Evolutionary conservation across 2,888 invertebrate genomes (phyloP), one percentile per base, ranked within the genome.

Genomic region (Hemistola chrysoprasaria): DNA sequence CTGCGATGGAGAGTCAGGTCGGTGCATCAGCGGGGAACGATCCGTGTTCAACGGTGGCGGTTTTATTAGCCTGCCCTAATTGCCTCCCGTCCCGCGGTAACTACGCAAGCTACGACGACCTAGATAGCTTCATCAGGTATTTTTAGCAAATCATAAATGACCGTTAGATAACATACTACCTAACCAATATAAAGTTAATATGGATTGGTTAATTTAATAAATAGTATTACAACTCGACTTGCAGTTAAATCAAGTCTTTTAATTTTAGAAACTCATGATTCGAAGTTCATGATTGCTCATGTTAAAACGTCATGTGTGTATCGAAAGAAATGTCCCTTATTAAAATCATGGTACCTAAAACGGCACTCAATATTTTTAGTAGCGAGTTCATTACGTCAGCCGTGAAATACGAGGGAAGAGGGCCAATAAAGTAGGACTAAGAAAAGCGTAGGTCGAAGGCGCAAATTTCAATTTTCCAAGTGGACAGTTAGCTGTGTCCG

Each of bases 51-150:
- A 65, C 71, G 71, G 70, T 69, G 71, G 63, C 72, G 56, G 68
- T 69, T 83, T 83, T 80, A 85, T 80, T 78, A 72, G 76, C 62
- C 71, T 72, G 79, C 62, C 79, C 78, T 82, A 83, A 84, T 85
- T 85, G 78, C 77, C 73, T 71, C 63, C 71, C 72, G 72, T 65
- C 68, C 74, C 68, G 70, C 67, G 73, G 71, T 75, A 77, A 74
- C 74, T 65, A 72, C 70, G 65, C 71, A 71, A 65, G 59, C 71
- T 63, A 61, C 71, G 74, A 62, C 71, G 76, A 78, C 79, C 79
- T 75, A 78, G 65, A 76, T 77, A 53, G 37, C 47, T 35, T 38
- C 29, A 44, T 38, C 22, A 27, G 9, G 32, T 49, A 46, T 49
- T 50, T 50, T 50, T 45, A 48, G 45, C 45, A 34, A 37, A 40